phyloP scores from a whole-genome alignment of 2,113 vertebrate genomes.

The Zootoca vivipara region DNA sequence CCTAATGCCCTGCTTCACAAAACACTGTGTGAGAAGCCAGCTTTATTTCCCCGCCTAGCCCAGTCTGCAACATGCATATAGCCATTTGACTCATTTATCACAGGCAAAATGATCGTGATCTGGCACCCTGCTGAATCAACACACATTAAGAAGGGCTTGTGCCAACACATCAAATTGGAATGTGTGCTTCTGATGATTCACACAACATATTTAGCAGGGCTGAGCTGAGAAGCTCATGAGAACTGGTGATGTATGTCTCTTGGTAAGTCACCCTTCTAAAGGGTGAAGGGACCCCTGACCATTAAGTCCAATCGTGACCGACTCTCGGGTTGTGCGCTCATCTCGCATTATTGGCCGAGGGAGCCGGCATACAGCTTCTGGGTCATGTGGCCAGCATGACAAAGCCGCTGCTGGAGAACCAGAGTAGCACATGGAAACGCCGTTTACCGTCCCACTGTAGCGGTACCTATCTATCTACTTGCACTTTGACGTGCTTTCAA shows the following conservation, averaged over 20 bases:
- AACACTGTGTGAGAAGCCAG: not conserved
- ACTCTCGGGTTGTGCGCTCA: no score
- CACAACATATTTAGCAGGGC: not conserved
- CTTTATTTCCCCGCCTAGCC: not conserved
- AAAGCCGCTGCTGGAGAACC: no score
- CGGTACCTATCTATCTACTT: no score
- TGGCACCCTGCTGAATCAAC: not conserved
- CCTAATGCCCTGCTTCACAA: not conserved
- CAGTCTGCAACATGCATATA: not conserved
- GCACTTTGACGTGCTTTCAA: no score
- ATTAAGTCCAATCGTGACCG: no score
- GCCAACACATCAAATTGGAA: constrained; percentile 9
- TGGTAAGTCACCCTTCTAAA: not conserved
- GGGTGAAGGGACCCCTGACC: no score
- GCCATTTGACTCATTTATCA: not conserved
- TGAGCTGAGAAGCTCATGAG: not conserved
- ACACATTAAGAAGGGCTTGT: not conserved
- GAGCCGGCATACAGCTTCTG: no score
- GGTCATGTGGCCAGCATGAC: no score
- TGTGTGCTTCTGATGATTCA: not conserved
- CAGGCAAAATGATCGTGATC: not conserved
- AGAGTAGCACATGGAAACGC: no score
- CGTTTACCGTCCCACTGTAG: no score
- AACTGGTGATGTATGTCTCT: not conserved
- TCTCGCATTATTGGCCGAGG: no score